These are phyloP conservation scores for Rhingia campestris DNA, from an alignment of 2,888 invertebrate genomes.

Conservation along the genomic window DNA sequence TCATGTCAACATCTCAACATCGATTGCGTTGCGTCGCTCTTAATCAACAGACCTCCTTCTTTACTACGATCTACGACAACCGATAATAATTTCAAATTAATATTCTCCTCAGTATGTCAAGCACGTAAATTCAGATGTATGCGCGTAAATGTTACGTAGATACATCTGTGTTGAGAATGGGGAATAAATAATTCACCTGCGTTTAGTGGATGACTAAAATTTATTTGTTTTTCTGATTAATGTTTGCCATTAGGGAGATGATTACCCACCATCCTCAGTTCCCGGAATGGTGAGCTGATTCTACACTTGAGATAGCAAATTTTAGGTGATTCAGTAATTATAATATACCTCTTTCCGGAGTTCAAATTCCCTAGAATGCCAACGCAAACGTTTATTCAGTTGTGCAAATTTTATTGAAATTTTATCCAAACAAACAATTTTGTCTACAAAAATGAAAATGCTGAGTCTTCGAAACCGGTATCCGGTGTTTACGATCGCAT, in stretches of 20 bases:
- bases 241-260: constrained; percentile 33
- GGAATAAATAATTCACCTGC: constrained; percentile 58
- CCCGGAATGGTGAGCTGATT: constrained; percentile 41
- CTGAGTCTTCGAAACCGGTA: constrained; percentile 65
- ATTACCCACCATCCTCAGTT: constrained; percentile 26
- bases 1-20: constrained; percentile 41
- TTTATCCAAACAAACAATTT: constrained; percentile 36
- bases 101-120: constrained; percentile 35
- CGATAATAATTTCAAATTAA: constrained; percentile 51
- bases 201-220: constrained; percentile 37
- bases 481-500: constrained; percentile 50
- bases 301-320: background rate
- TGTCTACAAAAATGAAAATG: constrained; percentile 7
- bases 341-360: constrained; percentile 32
- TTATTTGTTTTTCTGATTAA: constrained; percentile 50
- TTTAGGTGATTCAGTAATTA: constrained; percentile 51
- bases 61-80: constrained; percentile 21
- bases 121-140: constrained; percentile 30
- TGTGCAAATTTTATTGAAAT: constrained; percentile 55
- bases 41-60: background rate
- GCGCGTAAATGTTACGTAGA: background rate
- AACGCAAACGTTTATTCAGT: background rate
- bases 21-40: constrained; percentile 13
- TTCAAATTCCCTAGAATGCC: constrained; percentile 18
- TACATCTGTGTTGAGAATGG: background rate